Conservation (phyloP, 2,113 vertebrate species). For the Cyprinodon tularosa region DNA sequence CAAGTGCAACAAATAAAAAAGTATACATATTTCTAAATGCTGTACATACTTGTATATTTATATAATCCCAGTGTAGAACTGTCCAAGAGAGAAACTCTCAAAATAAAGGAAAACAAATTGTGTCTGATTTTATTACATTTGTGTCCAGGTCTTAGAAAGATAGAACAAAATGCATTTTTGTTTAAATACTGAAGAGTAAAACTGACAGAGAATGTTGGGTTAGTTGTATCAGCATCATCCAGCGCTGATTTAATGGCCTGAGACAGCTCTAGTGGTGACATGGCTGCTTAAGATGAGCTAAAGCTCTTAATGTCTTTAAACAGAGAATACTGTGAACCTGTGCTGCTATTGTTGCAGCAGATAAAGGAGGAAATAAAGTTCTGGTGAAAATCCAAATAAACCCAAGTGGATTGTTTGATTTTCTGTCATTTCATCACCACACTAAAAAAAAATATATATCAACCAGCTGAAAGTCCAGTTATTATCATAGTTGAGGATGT, state of each 20-base stretch:
- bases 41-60: conserved; percentile 72
- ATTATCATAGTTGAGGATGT: not conserved
- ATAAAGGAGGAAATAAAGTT: not conserved
- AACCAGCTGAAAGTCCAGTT: not conserved
- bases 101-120: conserved; percentile 37
- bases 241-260: conserved; percentile 37
- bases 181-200: not conserved
- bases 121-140: not conserved
- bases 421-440: not conserved
- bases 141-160: conserved; percentile 1
- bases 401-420: not conserved
- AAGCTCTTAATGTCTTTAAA: conserved; percentile 79
- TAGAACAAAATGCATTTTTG: not conserved
- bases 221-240: not conserved
- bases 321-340: conserved; percentile 76
- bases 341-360: conserved; percentile 5
- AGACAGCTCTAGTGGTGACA: conserved; percentile 49
- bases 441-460: not conserved
- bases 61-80: conserved; percentile 31
- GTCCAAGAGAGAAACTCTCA: conserved; percentile 27
- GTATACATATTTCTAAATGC: not conserved
- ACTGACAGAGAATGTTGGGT: conserved; percentile 14
- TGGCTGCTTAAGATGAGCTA: conserved; percentile 67
- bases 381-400: not conserved
- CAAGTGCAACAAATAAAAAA: not conserved